Evolutionary conservation across 2,888 invertebrate species (phyloP).

Genomic region (Campoletis raptor): DNA sequence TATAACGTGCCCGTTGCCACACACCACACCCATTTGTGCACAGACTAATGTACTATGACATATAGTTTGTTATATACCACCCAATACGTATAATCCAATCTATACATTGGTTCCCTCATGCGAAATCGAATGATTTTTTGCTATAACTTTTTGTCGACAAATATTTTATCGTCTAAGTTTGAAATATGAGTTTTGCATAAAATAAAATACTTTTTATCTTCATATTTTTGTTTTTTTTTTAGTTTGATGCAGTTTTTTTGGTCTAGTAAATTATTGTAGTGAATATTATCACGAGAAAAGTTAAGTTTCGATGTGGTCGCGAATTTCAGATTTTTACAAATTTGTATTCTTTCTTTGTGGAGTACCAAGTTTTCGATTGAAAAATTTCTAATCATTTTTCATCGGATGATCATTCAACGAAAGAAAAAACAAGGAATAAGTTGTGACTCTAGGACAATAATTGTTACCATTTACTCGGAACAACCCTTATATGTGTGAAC

Average conservation of each 20-base stretch:
- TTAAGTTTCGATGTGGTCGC: too few species aligned
- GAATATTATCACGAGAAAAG: neutral
- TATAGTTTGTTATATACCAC: slow-evolving; percentile 36
- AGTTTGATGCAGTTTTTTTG: neutral
- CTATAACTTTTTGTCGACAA: neutral
- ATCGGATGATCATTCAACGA: neutral
- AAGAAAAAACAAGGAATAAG: neutral
- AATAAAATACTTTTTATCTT: neutral
- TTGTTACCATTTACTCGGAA: neutral
- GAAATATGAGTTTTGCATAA: neutral
- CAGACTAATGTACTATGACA: slow-evolving; percentile 30
- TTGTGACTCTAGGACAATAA: neutral
- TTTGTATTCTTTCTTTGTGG: too few species aligned
- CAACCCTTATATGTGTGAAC: slow-evolving; percentile 2
- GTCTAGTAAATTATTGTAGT: neutral
- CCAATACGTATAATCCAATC: slow-evolving; percentile 21
- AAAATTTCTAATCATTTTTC: neutral
- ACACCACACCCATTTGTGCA: slow-evolving; percentile 11
- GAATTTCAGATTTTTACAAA: too few species aligned
- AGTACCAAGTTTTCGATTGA: neutral
- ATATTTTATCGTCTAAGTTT: neutral
- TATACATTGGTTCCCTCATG: slow-evolving; percentile 20
- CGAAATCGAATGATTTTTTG: slow-evolving; percentile 8
- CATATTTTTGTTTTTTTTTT: neutral
- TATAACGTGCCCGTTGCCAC: slow-evolving; percentile 45